Evolutionary conservation across 1,140 invertebrate species (phyloP), one percentile per base, ranked within the genome.

Genomic region (Mercenaria mercenaria): DNA sequence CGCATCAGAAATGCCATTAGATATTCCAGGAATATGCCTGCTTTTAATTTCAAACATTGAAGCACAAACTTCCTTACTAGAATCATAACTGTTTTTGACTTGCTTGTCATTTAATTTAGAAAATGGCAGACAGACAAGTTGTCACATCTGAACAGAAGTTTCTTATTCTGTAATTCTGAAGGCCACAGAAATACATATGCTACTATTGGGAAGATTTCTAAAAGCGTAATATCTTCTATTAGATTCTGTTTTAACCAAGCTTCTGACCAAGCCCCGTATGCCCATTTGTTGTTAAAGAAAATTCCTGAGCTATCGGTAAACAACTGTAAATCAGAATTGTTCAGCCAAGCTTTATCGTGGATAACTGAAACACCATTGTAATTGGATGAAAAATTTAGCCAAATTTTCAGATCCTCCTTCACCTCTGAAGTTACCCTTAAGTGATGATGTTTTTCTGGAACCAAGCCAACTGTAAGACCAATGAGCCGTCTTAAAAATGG

Each of bases 151-250:
- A 47, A 47, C 15, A 47, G 6, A 8, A 47, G 6, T 47, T 47
- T 47, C 15, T 47, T 47, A 47, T 47, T 47, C 15, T 47, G 6
- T 47, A 8, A 47, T 47, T 47, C 15, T 47, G 43, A 6, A 15
- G 43, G 43, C 43, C 43, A 47, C 15, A 47, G 15, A 47, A 47
- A 47, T 47, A 47, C 43, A 8, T 6, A 6, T 8, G 43, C 43
- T 47, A 47, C 43, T 47, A 47, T 47, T 15, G 76, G 90, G 2
- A 91, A 43, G 8, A 91, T 26, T 76, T 91, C 90, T 37, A 89
- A 52, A 81, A 89, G 79, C 15, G 86, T 80, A 0, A 89, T 85
- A 41, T 80, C 85, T 3, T 29, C 15, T 47, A 67, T 26, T 1
- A 89, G 3, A 47, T 29, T 64, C 26, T n/a, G 3, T n/a, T 80